phyloP scores from a whole-genome alignment of 2,888 invertebrate species.

The Drosophila fungiperda region DNA sequence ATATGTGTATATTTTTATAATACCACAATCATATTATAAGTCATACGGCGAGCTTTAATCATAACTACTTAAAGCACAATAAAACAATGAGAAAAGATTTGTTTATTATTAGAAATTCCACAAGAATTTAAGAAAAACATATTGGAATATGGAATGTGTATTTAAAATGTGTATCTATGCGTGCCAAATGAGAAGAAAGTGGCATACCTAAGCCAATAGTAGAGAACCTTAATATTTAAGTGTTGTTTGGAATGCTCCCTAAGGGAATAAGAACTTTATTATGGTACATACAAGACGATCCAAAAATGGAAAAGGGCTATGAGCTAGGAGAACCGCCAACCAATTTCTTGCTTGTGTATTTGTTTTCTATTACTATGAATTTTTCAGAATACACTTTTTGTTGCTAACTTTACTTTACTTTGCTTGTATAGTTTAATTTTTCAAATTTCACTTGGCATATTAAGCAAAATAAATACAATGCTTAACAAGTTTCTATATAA shows the following conservation, averaged over 20 bases:
- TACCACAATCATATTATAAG: neutral
- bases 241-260: neutral
- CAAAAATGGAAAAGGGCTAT: neutral
- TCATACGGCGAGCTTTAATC: slow-evolving; percentile 22
- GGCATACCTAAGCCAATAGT: neutral
- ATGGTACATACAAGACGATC: neutral
- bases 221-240: neutral
- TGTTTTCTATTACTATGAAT: neutral
- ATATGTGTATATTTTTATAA: neutral
- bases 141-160: neutral
- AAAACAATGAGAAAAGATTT: slow-evolving; percentile 16
- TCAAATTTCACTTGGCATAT: neutral
- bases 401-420: neutral
- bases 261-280: neutral
- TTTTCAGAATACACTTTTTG: neutral
- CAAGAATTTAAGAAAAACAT: slow-evolving; percentile 6
- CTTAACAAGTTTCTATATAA: neutral
- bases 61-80: neutral
- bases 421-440: neutral
- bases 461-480: neutral
- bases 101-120: slow-evolving; percentile 15
- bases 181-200: neutral
- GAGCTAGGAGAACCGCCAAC: neutral
- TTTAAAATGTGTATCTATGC: neutral
- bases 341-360: neutral